Evolutionary conservation across 2,797 vertebrate species (phyloP).

Genomic region (Myotis daubentonii): DNA sequence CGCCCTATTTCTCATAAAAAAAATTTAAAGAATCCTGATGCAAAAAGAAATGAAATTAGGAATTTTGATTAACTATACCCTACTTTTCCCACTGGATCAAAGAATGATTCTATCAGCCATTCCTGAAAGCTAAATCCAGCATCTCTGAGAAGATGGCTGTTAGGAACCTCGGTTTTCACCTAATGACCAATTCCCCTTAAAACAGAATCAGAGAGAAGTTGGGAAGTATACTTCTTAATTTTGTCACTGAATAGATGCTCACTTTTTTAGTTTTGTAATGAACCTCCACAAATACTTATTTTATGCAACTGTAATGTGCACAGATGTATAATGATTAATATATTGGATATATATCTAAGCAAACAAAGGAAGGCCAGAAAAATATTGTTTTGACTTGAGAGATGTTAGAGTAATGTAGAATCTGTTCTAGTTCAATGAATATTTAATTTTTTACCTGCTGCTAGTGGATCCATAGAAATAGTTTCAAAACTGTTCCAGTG

Average conservation of each 20-base stretch:
- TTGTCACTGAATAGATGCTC: neutral
- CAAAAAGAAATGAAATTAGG: neutral
- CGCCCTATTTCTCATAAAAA: neutral
- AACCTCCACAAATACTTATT: neutral
- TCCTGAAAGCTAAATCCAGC: neutral
- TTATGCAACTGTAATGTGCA: neutral
- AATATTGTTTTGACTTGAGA: neutral
- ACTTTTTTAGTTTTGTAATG: neutral
- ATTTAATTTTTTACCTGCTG: neutral
- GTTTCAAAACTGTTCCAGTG: neutral
- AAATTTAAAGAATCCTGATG: neutral
- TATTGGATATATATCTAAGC: neutral
- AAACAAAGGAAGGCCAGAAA: neutral
- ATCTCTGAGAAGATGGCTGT: neutral
- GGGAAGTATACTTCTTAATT: neutral
- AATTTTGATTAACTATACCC: neutral
- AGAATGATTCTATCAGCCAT: neutral
- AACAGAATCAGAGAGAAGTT: neutral
- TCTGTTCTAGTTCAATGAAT: neutral
- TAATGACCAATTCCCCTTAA: neutral
- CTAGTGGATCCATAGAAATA: neutral
- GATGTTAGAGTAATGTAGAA: neutral
- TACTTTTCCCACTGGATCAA: neutral
- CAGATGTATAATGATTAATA: neutral
- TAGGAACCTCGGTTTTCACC: neutral